These are phyloP conservation scores for Drosophila ercepeae DNA, from an alignment of 1,140 invertebrate genomes.

Conservation along the genomic window DNA sequence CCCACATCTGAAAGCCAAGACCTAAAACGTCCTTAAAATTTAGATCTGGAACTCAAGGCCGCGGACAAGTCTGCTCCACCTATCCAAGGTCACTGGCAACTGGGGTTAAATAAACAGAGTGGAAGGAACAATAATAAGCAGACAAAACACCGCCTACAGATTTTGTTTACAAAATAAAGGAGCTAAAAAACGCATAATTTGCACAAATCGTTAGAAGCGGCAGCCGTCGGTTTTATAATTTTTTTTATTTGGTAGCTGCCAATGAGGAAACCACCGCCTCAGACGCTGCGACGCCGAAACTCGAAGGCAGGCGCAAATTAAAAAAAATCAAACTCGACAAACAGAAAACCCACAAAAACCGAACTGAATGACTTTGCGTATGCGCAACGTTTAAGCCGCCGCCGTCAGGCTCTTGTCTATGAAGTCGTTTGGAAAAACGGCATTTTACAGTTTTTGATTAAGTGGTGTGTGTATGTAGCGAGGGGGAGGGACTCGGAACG, in stretches of 20 bases:
- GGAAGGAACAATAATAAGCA: slow-evolving; percentile 17
- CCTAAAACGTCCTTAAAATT: background rate
- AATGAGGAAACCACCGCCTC: slow-evolving; percentile 45
- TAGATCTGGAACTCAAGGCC: slow-evolving; percentile 9
- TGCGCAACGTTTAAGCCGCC: slow-evolving; percentile 30
- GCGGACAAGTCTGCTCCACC: slow-evolving; percentile 32
- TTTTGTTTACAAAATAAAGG: slow-evolving; percentile 73
- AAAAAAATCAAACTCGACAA: slow-evolving; percentile 32
- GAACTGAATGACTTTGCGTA: slow-evolving; percentile 69
- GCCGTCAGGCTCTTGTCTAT: slow-evolving; percentile 72
- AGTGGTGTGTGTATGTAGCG: slow-evolving; percentile 51
- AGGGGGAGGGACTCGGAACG: slow-evolving; percentile 54
- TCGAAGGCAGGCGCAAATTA: slow-evolving; percentile 17
- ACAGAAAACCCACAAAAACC: slow-evolving; percentile 16
- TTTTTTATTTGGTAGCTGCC: slow-evolving; percentile 19
- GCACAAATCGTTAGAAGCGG: slow-evolving; percentile 54
- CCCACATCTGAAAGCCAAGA: background rate
- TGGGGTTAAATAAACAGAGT: too few relatives aligned
- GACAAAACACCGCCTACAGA: slow-evolving; percentile 67
- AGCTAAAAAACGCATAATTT: slow-evolving; percentile 70
- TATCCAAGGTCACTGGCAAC: slow-evolving; percentile 52
- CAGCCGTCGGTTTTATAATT: slow-evolving; percentile 8
- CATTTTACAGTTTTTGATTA: slow-evolving; percentile 69
- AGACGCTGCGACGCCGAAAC: slow-evolving; percentile 55
- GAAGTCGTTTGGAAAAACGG: slow-evolving; percentile 80